Conservation (phyloP, 1,140 invertebrate species). For the Potamilus streckersoni region DNA sequence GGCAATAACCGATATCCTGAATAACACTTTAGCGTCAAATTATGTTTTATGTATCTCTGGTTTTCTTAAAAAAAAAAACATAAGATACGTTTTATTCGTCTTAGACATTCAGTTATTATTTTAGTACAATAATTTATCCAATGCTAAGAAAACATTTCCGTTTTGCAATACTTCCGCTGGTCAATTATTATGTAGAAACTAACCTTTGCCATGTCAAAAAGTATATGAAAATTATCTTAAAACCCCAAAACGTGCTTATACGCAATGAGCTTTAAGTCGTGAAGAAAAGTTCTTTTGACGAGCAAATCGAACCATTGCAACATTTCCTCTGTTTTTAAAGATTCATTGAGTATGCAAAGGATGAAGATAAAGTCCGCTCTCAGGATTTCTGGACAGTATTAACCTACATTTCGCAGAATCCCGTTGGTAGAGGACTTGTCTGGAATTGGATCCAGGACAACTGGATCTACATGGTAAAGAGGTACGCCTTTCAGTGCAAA, state of each 20-base stretch:
- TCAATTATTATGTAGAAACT: neutral
- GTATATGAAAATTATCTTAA: neutral
- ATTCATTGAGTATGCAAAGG: conserved; percentile 78
- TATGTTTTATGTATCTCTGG: too few relatives aligned
- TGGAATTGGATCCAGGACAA: conserved; percentile 82
- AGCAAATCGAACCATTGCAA: neutral
- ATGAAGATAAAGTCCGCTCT: conserved; percentile 80
- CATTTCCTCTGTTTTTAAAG: conserved; percentile 62
- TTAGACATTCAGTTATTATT: too few relatives aligned
- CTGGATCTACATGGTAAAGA: conserved; percentile 54
- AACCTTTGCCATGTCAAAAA: neutral
- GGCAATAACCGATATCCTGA: too few relatives aligned
- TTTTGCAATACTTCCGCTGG: too few relatives aligned
- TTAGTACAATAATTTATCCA: too few relatives aligned
- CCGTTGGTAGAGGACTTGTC: conserved; percentile 78
- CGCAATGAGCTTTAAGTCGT: neutral
- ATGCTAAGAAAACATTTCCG: too few relatives aligned
- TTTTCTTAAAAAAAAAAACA: too few relatives aligned
- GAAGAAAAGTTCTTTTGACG: neutral
- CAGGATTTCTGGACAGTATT: conserved; percentile 88
- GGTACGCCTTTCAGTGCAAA: conserved; percentile 62
- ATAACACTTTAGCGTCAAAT: too few relatives aligned
- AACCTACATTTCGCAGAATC: conserved; percentile 77
- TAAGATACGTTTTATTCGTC: too few relatives aligned
- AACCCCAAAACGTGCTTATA: neutral